These are phyloP conservation scores for Hetaerina titia DNA, from an alignment of 2,888 invertebrate species.

Conservation along the genomic window DNA sequence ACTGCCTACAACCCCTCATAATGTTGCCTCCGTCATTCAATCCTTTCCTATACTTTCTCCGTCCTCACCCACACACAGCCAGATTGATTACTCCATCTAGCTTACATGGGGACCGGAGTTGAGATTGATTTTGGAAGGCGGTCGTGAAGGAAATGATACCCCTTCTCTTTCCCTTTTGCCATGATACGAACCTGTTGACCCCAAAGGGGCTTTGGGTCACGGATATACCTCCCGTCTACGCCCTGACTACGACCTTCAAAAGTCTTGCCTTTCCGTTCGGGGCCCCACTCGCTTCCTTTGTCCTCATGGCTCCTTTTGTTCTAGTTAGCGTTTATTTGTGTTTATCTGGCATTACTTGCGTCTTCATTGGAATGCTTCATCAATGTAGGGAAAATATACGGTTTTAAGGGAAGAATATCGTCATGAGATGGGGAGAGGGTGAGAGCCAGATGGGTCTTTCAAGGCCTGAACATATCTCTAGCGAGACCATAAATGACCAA, in stretches of 20 bases:
- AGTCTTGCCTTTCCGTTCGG: not conserved
- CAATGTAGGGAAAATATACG: not conserved
- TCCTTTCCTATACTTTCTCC: not conserved
- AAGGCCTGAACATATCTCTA: not conserved
- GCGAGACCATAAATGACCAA: not conserved
- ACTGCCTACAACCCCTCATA: not conserved
- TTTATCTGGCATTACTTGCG: not conserved
- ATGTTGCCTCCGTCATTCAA: conserved; percentile 12
- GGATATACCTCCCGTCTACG: not conserved
- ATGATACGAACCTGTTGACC: conserved; percentile 20
- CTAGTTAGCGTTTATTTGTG: not conserved
- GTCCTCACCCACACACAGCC: not conserved
- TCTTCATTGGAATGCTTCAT: not conserved
- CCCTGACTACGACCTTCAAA: not conserved
- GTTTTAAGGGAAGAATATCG: not conserved
- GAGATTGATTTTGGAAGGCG: not conserved
- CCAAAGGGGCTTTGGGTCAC: not conserved
- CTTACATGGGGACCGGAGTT: not conserved
- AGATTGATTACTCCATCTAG: conserved; percentile 27
- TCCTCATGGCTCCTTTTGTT: not conserved
- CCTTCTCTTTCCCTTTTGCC: not conserved
- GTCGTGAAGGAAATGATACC: not conserved
- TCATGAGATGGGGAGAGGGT: no score
- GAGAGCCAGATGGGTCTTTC: no score
- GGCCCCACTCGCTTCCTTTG: not conserved